These are phyloP conservation scores for Ara ararauna DNA, from an alignment of 2,797 vertebrate genomes.

Conservation along the genomic window DNA sequence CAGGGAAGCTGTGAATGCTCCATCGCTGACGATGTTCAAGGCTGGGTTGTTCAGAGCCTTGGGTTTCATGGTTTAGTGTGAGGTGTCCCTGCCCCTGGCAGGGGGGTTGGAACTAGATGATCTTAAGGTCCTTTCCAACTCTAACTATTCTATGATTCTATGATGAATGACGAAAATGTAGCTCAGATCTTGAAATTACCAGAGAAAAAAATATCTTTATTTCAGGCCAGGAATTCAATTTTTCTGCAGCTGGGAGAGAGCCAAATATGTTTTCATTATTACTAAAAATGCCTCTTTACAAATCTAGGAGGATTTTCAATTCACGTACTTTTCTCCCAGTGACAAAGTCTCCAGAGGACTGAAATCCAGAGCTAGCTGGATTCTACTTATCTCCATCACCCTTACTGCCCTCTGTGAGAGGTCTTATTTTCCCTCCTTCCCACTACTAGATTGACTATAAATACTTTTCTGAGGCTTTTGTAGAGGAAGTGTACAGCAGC, in stretches of 20 bases:
- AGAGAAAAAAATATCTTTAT: not conserved
- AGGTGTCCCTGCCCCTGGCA: no score
- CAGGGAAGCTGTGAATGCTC: no score
- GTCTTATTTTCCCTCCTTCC: not conserved
- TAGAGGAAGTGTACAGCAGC: not conserved
- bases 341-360: not conserved
- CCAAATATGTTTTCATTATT: not conserved
- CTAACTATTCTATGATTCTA: no score
- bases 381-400: not conserved
- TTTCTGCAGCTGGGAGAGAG: not conserved
- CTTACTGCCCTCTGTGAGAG: not conserved
- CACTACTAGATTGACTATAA: not conserved
- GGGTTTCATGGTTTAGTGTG: no score
- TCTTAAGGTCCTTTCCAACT: no score
- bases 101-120: no score
- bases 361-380: not conserved
- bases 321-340: not conserved
- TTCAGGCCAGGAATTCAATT: not conserved
- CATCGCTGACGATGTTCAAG: no score
- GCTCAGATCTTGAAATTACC: not conserved
- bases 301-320: not conserved
- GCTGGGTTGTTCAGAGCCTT: no score
- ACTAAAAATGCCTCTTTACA: not conserved
- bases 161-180: not conserved
- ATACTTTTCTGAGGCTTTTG: not conserved